phyloP scores from a whole-genome alignment of 2,888 invertebrate species.

The Ormia ochracea region DNA sequence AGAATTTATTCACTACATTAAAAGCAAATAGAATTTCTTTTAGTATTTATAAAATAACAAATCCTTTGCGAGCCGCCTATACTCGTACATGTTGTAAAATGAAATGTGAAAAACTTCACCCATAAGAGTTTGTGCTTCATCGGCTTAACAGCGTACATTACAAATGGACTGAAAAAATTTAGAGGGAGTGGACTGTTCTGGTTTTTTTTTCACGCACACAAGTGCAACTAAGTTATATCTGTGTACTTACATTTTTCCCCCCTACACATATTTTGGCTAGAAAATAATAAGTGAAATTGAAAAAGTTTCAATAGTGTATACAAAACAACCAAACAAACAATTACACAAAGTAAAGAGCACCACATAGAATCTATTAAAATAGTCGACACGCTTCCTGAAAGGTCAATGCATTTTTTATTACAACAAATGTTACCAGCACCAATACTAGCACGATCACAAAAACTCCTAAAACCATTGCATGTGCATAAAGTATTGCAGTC shows the following conservation, averaged over 20 bases:
- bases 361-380: slow-evolving; percentile 60
- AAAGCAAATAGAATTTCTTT: too few relatives aligned
- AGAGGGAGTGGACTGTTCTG: slow-evolving; percentile 47
- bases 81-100: background rate
- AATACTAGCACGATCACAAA: background rate
- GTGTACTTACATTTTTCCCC: slow-evolving; percentile 9
- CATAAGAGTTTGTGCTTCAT: slow-evolving; percentile 56
- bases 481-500: slow-evolving; percentile 9
- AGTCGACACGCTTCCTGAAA: slow-evolving; percentile 61
- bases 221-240: slow-evolving; percentile 35
- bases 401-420: slow-evolving; percentile 63
- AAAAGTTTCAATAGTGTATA: slow-evolving; percentile 47
- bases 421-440: slow-evolving; percentile 50
- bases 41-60: too few relatives aligned
- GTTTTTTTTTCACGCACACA: slow-evolving; percentile 36
- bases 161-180: slow-evolving; percentile 50
- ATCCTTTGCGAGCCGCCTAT: slow-evolving; percentile 29
- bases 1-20: too few relatives aligned
- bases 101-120: slow-evolving; percentile 32
- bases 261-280: slow-evolving; percentile 37
- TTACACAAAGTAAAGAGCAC: slow-evolving; percentile 30
- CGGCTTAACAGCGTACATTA: slow-evolving; percentile 56
- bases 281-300: slow-evolving; percentile 54
- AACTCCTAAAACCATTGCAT: slow-evolving; percentile 29
- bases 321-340: slow-evolving; percentile 26